A percentile compares a stretch with the other conserved stretches of the same genome.
These are phyloP conservation scores for Ahaetulla prasina DNA, from an alignment of 2,113 vertebrate genomes.

Conservation along the genomic window DNA sequence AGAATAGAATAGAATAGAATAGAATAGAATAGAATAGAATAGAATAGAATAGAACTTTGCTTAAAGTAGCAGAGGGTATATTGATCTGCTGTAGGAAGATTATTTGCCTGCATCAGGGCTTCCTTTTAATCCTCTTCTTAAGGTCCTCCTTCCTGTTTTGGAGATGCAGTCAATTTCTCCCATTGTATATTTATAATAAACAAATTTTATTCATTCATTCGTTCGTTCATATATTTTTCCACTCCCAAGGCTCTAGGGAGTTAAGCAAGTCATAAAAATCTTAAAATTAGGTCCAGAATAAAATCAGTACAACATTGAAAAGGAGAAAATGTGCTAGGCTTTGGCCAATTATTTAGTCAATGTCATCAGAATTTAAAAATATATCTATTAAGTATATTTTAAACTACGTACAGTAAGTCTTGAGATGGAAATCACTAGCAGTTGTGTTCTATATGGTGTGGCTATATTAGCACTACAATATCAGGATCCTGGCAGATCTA, in stretches of 20 bases:
- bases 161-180: no score
- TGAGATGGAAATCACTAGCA: not conserved
- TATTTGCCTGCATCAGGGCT: not conserved
- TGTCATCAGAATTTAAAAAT: not conserved
- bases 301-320: not conserved
- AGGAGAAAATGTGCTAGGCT: not conserved
- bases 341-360: not conserved
- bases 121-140: not conserved
- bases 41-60: no score
- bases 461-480: not conserved
- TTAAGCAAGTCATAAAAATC: not conserved
- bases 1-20: no score
- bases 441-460: not conserved
- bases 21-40: no score
- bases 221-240: not conserved
- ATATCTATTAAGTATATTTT: not conserved
- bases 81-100: not conserved
- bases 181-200: not conserved
- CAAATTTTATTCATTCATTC: no score
- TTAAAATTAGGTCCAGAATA: not conserved
- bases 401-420: not conserved
- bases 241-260: no score
- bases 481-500: not conserved
- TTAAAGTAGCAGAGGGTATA: not conserved
- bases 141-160: fast-evolving